Percentiles rank a stretch among this genome's conserved stretches.
Conservation (phyloP, 2,888 invertebrate species). For the Microplitis deprimator region DNA sequence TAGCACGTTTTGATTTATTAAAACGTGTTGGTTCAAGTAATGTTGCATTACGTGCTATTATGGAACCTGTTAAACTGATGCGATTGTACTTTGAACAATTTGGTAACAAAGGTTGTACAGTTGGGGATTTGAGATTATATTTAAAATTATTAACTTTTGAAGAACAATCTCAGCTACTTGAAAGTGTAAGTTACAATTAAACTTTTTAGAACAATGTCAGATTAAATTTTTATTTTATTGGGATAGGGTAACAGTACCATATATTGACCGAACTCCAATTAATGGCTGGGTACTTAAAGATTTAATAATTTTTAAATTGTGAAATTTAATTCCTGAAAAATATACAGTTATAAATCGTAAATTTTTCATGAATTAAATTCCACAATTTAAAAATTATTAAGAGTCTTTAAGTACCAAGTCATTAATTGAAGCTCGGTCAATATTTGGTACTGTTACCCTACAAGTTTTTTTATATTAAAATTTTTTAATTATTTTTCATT, state of each 20-base stretch:
- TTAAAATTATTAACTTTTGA: slow-evolving; percentile 79
- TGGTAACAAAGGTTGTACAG: slow-evolving; percentile 89
- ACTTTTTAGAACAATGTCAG: not conserved
- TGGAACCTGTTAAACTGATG: slow-evolving; percentile 77
- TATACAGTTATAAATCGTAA: no score
- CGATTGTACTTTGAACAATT: slow-evolving; percentile 86
- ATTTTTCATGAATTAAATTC: not conserved
- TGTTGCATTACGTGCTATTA: slow-evolving; percentile 62
- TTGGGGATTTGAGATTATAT: slow-evolving; percentile 86
- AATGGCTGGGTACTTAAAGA: no score
- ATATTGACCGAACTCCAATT: no score
- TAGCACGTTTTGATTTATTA: slow-evolving; percentile 86
- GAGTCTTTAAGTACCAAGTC: no score
- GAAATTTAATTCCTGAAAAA: no score
- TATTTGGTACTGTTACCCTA: no score
- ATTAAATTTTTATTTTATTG: slow-evolving; percentile 13
- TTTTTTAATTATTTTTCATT: no score
- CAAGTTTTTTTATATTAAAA: no score
- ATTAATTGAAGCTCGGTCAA: no score
- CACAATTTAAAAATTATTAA: not conserved
- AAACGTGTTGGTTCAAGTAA: slow-evolving; percentile 71
- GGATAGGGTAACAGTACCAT: no score
- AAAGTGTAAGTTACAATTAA: slow-evolving; percentile 54
- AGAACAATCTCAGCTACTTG: slow-evolving; percentile 75
- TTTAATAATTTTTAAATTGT: no score